Base-by-base conservation (phyloP, 2,888 invertebrate species). In the Gasteruption jaculator region DNA sequence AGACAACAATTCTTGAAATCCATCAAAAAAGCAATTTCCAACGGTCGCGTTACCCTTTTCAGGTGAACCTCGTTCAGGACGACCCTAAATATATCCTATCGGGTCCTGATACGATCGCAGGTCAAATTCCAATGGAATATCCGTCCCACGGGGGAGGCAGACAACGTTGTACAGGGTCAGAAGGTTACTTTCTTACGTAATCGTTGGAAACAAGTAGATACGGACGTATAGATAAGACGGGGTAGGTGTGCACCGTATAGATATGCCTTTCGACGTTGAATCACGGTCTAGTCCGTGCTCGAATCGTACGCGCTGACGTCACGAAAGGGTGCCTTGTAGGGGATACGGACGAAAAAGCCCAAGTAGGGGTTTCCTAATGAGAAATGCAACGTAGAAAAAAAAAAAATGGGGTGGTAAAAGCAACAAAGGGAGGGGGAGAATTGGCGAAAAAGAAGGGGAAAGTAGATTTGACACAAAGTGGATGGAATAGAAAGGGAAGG, bases 121-220 rank as follows among this genome's bases (percentile, higher is more conserved):
- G n/a, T n/a, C n/a, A n/a, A n/a, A n/a, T n/a, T n/a, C n/a, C n/a
- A n/a, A n/a, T n/a, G n/a, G n/a, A n/a, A n/a, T n/a, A n/a, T n/a
- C n/a, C n/a, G n/a, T n/a, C n/a, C n/a, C n/a, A 26, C 15, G 25
- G 11, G 25, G 15, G 21, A 19, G n/a, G 19, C 34, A 34, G 20
- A 32, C 15, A 44, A 11, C 31, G 16, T 30, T 22, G 38, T 51
- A 51, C 48, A 49, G 49, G 49, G 53, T 53, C 45, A 37, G 47
- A 53, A 51, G 51, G 48, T 50, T 51, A 49, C 37, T 39, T 32
- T 8, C 33, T 54, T 53, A 45, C 47, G 43, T 48, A 53, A 53
- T 35, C 29, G 45, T 27, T 32, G 39, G 29, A 11, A 34, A n/a
- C n/a, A n/a, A n/a, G n/a, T 21, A 12, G 21, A 7, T 4, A 21